phyloP scores from a whole-genome alignment of 2,113 vertebrate genomes.

The Toxotes chatareus region DNA sequence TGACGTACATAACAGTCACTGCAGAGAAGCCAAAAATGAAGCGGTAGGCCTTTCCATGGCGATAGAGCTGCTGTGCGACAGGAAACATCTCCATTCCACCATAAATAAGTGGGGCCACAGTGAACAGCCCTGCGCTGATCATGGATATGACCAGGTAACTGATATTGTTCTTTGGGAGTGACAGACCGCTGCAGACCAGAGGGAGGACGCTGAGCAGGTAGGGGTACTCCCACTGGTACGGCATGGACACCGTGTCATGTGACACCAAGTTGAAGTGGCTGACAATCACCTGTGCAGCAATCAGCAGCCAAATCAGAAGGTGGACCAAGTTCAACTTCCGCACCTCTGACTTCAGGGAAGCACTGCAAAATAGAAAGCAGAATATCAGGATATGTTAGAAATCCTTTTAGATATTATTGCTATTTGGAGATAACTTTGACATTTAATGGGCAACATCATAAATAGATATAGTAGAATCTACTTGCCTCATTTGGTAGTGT shows the following conservation, averaged over 20 bases:
- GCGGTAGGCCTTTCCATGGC: slow-evolving; percentile 95
- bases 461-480: not conserved
- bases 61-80: slow-evolving; percentile 96
- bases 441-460: not conserved
- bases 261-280: slow-evolving; percentile 90
- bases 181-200: slow-evolving; percentile 86
- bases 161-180: slow-evolving; percentile 97
- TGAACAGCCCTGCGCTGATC: slow-evolving; percentile 96
- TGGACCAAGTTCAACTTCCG: slow-evolving; percentile 94
- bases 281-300: slow-evolving; percentile 90
- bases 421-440: not conserved
- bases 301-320: slow-evolving; percentile 90
- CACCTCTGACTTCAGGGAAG: slow-evolving; percentile 92
- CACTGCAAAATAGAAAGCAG: slow-evolving; percentile 79
- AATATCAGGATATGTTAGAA: not conserved
- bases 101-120: slow-evolving; percentile 94
- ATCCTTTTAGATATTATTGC: not conserved
- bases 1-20: slow-evolving; percentile 94
- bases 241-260: slow-evolving; percentile 91
- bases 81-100: slow-evolving; percentile 99
- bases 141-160: slow-evolving; percentile 98
- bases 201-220: slow-evolving; percentile 89
- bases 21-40: slow-evolving; percentile 95
- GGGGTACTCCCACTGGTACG: slow-evolving; percentile 98
- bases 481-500: slow-evolving; percentile 95